A percentile compares a stretch with the other conserved stretches of the same genome.
Conservation (phyloP, 2,888 invertebrate species). For the Diarsia dahlii region DNA sequence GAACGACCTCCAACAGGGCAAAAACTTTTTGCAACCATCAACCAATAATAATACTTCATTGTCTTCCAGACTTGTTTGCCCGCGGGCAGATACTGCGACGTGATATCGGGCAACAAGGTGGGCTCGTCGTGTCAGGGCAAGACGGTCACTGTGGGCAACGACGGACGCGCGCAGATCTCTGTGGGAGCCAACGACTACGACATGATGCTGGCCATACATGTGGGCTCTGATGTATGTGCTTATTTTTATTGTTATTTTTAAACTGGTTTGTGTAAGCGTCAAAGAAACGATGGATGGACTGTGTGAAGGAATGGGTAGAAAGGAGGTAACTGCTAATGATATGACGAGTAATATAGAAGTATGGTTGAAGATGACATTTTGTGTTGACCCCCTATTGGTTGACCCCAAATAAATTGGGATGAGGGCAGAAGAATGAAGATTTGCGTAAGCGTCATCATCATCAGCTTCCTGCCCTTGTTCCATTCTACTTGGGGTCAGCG, state of each 20-base stretch:
- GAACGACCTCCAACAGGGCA: background rate
- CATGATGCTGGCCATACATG: conserved; percentile 92
- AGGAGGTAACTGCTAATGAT: too few relatives aligned
- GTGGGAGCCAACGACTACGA: conserved; percentile 90
- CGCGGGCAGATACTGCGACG: conserved; percentile 94
- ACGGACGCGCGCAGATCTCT: conserved; percentile 90
- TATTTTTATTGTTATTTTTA: background rate
- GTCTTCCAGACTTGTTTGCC: conserved; percentile 91
- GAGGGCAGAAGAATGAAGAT: too few relatives aligned
- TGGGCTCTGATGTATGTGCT: conserved; percentile 82
- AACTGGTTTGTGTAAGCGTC: background rate
- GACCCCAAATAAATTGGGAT: too few relatives aligned
- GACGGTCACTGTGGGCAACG: conserved; percentile 90
- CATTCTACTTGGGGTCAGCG: too few relatives aligned
- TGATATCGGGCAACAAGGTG: conserved; percentile 92
- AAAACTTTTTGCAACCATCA: background rate
- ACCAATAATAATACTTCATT: background rate
- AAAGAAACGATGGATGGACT: too few relatives aligned
- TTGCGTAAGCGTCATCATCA: too few relatives aligned
- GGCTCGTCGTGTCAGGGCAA: conserved; percentile 92
- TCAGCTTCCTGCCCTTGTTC: too few relatives aligned
- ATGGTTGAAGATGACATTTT: too few relatives aligned
- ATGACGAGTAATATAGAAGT: too few relatives aligned
- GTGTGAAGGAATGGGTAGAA: too few relatives aligned
- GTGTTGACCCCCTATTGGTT: too few relatives aligned